phyloP scores from a whole-genome alignment of 2,888 invertebrate genomes.

The Ceramica pisi region DNA sequence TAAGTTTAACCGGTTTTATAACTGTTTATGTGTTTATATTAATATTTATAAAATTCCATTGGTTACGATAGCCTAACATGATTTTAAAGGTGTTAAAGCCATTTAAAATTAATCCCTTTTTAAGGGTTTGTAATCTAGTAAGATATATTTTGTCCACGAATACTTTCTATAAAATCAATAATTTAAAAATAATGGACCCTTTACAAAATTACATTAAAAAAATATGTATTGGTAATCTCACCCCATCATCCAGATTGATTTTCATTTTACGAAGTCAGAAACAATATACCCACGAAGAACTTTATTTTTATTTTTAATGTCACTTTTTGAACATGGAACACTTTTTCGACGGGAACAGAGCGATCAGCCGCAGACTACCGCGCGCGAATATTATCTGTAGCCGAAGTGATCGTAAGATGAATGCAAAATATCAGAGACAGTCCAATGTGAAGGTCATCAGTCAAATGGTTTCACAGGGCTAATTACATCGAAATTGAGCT shows the following conservation, averaged over 20 bases:
- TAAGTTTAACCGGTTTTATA: not conserved
- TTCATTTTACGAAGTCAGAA: slow-evolving; percentile 50
- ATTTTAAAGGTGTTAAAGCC: too few relatives aligned
- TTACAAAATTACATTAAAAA: too few relatives aligned
- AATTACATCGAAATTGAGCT: slow-evolving; percentile 54
- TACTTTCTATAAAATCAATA: too few relatives aligned
- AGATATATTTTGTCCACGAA: too few relatives aligned
- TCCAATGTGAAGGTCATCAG: slow-evolving; percentile 60
- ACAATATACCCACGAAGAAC: slow-evolving; percentile 4
- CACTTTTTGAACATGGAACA: slow-evolving; percentile 50
- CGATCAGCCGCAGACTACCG: slow-evolving; percentile 48
- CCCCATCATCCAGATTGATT: slow-evolving; percentile 64
- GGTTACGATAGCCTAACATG: too few relatives aligned
- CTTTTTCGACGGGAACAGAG: slow-evolving; percentile 29
- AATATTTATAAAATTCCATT: too few relatives aligned
- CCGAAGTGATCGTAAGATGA: slow-evolving; percentile 40
- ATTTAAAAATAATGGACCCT: too few relatives aligned
- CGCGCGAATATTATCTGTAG: slow-evolving; percentile 51
- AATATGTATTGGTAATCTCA: slow-evolving; percentile 37
- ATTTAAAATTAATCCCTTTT: too few relatives aligned
- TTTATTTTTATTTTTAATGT: not conserved
- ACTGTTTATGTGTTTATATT: too few relatives aligned
- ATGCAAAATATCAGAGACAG: slow-evolving; percentile 53
- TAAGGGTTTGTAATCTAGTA: too few relatives aligned
- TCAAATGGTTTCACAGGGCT: slow-evolving; percentile 50